phyloP scores from a whole-genome alignment of 2,888 invertebrate genomes.

The Tenthredo amoena region DNA sequence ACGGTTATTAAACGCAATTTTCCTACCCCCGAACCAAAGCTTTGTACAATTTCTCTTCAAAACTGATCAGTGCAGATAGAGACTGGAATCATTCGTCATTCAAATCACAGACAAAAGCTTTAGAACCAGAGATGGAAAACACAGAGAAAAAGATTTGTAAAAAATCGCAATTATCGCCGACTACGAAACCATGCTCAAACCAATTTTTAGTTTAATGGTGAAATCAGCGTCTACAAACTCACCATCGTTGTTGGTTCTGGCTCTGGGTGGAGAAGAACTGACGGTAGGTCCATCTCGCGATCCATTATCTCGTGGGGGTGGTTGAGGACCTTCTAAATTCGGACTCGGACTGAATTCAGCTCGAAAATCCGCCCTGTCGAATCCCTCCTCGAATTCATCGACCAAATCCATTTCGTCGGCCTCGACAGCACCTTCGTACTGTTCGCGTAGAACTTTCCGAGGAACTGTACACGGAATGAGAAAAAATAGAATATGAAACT shows the following conservation, averaged over 20 bases:
- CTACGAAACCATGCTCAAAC: not conserved
- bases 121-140: not conserved
- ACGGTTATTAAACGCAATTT: not conserved
- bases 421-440: slow-evolving; percentile 89
- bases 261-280: slow-evolving; percentile 74
- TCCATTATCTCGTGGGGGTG: slow-evolving; percentile 72
- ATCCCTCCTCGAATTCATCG: slow-evolving; percentile 77
- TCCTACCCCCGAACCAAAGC: not conserved
- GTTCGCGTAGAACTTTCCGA: slow-evolving; percentile 89
- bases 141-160: not conserved
- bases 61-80: not conserved
- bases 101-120: too few species aligned
- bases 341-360: slow-evolving; percentile 78
- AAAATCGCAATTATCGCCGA: not conserved
- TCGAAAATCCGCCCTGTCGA: slow-evolving; percentile 78
- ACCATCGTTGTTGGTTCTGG: slow-evolving; percentile 75
- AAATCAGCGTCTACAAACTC: not conserved
- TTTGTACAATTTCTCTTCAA: not conserved
- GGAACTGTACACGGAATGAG: slow-evolving; percentile 83
- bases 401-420: slow-evolving; percentile 84
- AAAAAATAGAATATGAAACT: slow-evolving; percentile 41
- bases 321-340: slow-evolving; percentile 76
- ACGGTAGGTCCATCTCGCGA: slow-evolving; percentile 72
- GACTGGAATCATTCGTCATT: not conserved
- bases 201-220: not conserved